Evolutionary conservation across 37 sponge, comb jelly and placozoan genomes (phyloP).

Genomic region (Axinella damicornis): DNA sequence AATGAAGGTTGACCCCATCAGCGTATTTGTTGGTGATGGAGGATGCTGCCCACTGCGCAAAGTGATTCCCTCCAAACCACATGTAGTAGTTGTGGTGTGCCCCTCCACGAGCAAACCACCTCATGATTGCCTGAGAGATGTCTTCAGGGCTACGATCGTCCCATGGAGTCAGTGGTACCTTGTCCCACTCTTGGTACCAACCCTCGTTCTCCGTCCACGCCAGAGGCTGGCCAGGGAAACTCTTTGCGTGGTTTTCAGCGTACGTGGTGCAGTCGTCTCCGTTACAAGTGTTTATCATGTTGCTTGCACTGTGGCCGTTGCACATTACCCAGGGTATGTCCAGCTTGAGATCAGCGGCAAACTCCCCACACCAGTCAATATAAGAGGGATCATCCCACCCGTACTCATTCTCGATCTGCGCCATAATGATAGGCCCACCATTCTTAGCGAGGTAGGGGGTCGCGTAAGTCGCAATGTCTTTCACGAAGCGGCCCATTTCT

Average conservation of each 20-base stretch:
- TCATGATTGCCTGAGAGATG: constrained; percentile 52
- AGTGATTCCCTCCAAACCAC: constrained; percentile 73
- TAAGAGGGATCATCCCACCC: constrained; percentile 32
- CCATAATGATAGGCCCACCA: constrained; percentile 67
- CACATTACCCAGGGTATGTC: constrained; percentile 75
- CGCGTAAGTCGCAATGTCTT: constrained; percentile 14
- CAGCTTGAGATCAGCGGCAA: constrained; percentile 14
- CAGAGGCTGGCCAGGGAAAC: constrained; percentile 61
- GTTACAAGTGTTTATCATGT: constrained; percentile 67
- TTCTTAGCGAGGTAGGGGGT: constrained; percentile 35
- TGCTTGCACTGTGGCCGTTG: constrained; percentile 61
- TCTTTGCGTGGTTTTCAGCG: constrained; percentile 28
- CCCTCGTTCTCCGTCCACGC: constrained; percentile 70
- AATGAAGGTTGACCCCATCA: constrained; percentile 56
- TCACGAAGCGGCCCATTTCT: constrained; percentile 54
- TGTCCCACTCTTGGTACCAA: constrained; percentile 61
- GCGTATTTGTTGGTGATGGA: constrained; percentile 53
- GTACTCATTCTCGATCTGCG: constrained; percentile 74
- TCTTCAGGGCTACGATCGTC: constrained; percentile 38
- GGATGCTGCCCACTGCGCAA: constrained; percentile 22
- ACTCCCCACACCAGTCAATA: constrained; percentile 60
- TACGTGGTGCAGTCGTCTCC: constrained; percentile 51
- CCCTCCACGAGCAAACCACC: constrained; percentile 69
- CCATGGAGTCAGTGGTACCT: background rate
- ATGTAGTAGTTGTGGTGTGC: constrained; percentile 75